A percentile compares a stretch with the other conserved stretches of the same genome.
phyloP scores from a whole-genome alignment of 1,140 invertebrate species.

The Arion vulgaris region DNA sequence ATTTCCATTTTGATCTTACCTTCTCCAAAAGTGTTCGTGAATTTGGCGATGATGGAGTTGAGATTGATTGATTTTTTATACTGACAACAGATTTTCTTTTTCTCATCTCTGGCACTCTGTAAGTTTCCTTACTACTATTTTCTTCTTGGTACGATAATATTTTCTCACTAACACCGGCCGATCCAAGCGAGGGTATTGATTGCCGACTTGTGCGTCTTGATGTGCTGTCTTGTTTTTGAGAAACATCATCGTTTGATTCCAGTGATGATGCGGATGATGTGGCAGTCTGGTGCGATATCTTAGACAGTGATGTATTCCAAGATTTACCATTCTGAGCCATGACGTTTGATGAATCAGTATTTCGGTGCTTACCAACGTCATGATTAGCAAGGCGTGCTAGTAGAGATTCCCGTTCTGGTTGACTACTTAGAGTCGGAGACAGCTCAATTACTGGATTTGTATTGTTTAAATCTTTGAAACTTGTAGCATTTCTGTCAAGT shows the following conservation, averaged over 20 bases:
- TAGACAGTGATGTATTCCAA: no score
- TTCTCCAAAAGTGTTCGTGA: background rate
- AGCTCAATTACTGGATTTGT: conserved; percentile 48
- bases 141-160: background rate
- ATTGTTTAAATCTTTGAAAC: no score
- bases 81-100: background rate
- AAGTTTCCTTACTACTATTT: conserved; percentile 23
- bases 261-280: conserved; percentile 5
- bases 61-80: background rate
- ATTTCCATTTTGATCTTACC: background rate
- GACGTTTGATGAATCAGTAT: no score
- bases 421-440: conserved; percentile 50
- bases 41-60: conserved; percentile 7
- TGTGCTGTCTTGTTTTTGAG: background rate
- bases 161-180: background rate
- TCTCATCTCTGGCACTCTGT: conserved; percentile 27
- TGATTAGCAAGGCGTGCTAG: conserved; percentile 45
- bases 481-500: no score
- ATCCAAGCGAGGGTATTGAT: background rate
- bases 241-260: background rate
- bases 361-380: background rate
- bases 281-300: no score
- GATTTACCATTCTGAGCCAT: no score
- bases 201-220: background rate
- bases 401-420: conserved; percentile 37